Percentiles rank a stretch among this genome's conserved stretches.
phyloP scores from a whole-genome alignment of 2,113 vertebrate genomes.

The Otis tarda region DNA sequence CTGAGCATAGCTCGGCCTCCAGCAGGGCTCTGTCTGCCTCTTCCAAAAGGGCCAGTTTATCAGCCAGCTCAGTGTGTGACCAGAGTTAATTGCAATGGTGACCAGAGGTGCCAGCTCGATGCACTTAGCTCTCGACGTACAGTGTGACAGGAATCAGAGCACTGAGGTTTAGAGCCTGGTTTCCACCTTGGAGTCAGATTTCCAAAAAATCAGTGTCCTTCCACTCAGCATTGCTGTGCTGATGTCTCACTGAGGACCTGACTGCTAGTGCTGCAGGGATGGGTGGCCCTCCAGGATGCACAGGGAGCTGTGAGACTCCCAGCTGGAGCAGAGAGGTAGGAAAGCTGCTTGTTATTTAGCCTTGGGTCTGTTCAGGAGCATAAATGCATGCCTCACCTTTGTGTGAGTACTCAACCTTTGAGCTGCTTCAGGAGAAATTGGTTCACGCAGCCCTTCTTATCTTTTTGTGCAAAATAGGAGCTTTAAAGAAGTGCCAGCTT shows the following conservation, averaged over 20 bases:
- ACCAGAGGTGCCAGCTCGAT: not conserved
- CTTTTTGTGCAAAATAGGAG: not conserved
- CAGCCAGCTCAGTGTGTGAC: rapidly evolving
- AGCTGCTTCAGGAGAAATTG: not conserved
- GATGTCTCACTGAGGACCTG: rapidly evolving
- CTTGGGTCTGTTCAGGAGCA: not conserved
- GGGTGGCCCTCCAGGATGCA: not conserved
- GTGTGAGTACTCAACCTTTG: not conserved
- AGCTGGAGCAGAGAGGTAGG: not conserved
- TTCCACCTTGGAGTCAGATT: not conserved
- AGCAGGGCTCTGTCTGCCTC: not conserved
- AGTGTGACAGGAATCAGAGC: not conserved
- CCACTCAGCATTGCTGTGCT: not conserved
- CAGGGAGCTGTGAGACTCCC: not conserved
- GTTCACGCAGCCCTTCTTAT: not conserved
- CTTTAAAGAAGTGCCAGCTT: not conserved
- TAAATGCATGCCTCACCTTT: not conserved
- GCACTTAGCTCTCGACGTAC: not conserved
- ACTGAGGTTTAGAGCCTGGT: not conserved
- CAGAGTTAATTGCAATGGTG: not conserved
- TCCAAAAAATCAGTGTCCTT: not conserved
- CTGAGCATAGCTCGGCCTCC: not conserved
- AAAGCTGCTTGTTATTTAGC: not conserved
- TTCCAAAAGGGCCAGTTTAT: rapidly evolving
- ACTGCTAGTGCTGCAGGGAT: not conserved